These are phyloP conservation scores for Euwallacea fornicatus DNA, from an alignment of 1,140 invertebrate genomes.

Conservation along the genomic window DNA sequence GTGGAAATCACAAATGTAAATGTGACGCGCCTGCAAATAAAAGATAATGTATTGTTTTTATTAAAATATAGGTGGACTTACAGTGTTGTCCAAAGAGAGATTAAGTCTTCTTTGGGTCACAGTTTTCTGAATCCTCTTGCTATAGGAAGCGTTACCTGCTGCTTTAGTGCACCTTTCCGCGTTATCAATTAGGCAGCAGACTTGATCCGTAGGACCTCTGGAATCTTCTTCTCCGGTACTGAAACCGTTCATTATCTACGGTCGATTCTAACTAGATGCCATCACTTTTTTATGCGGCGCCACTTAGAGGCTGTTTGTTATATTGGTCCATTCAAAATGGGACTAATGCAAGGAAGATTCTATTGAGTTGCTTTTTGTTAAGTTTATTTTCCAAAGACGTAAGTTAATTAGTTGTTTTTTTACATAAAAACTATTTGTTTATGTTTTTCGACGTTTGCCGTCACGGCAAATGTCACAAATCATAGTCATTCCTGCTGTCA, in stretches of 20 bases:
- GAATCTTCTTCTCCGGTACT: conserved; percentile 89
- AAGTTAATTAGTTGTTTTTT: no score
- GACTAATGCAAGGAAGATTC: no score
- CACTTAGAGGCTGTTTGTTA: no score
- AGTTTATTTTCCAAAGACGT: no score
- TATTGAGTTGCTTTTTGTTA: no score
- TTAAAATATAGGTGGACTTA: conserved; percentile 53
- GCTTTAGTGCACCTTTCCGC: conserved; percentile 79
- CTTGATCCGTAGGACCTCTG: conserved; percentile 78
- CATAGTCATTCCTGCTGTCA: no score
- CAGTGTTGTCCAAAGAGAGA: conserved; percentile 82
- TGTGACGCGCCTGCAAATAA: conserved; percentile 76
- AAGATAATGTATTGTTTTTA: neutral
- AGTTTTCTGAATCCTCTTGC: conserved; percentile 94
- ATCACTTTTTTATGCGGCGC: conserved; percentile 1
- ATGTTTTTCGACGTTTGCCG: no score
- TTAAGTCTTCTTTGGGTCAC: conserved; percentile 90
- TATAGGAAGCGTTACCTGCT: conserved; percentile 95
- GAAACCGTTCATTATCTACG: conserved; percentile 72
- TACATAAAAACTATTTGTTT: no score
- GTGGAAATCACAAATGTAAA: conserved; percentile 96
- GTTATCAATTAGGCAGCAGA: conserved; percentile 93
- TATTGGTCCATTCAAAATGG: no score
- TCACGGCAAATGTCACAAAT: no score
- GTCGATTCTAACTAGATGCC: conserved; percentile 11